A percentile compares a stretch with the other conserved stretches of the same genome.
Evolutionary conservation across 2,888 invertebrate species (phyloP).

Genomic region (Epinotia nisella): DNA sequence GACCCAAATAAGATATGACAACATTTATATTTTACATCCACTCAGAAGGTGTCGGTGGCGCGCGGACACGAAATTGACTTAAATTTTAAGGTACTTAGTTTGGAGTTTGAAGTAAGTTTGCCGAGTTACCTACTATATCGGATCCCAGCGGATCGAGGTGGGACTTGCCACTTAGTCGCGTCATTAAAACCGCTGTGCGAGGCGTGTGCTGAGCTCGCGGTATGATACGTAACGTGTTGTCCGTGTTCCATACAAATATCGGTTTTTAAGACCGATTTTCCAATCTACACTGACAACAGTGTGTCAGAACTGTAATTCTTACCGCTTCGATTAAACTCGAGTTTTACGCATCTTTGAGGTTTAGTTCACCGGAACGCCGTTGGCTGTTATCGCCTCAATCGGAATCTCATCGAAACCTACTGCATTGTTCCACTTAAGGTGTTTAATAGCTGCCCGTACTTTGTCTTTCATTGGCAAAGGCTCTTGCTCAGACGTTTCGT

Average conservation of each 20-base stretch:
- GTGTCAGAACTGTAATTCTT: too few relatives aligned
- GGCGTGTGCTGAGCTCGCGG: conserved; percentile 5
- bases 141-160: conserved; percentile 54
- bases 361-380: too few relatives aligned
- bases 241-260: background rate
- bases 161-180: conserved; percentile 52
- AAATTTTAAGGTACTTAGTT: conserved; percentile 75
- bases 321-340: too few relatives aligned
- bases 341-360: too few relatives aligned
- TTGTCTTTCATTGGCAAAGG: too few relatives aligned
- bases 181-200: conserved; percentile 41
- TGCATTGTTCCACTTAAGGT: too few relatives aligned
- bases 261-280: background rate
- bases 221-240: conserved; percentile 25
- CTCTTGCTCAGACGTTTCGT: too few relatives aligned
- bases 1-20: background rate
- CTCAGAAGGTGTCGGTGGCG: conserved; percentile 54
- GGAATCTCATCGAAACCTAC: too few relatives aligned
- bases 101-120: conserved; percentile 67
- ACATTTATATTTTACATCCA: conserved; percentile 59
- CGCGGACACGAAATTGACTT: conserved; percentile 70
- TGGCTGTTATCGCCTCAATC: too few relatives aligned
- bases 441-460: too few relatives aligned
- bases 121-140: conserved; percentile 61
- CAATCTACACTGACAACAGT: too few relatives aligned